Base-by-base conservation (phyloP, 1,140 invertebrate genomes). In the Goniozus legneri region DNA sequence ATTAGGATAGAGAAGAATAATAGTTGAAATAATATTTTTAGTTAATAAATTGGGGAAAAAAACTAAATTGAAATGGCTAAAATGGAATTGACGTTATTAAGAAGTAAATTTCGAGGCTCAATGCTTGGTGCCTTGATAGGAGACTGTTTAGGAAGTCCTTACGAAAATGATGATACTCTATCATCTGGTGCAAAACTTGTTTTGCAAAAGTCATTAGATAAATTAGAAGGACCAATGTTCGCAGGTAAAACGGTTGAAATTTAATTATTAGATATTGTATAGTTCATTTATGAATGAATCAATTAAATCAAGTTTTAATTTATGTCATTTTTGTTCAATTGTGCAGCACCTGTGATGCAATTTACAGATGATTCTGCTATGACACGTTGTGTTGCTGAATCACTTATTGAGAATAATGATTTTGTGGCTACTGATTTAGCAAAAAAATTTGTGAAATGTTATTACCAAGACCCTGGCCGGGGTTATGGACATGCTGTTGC, bases 331-430 rank as follows among this genome's bases (percentile, higher is more conserved):
- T 22, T 54, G 57, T 37, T 51, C 41, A 35, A 52, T 32, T 48
- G 58, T 71, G 8, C 50, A 85, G 83, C 77, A 24, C 82, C 82
- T 31, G 70, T 79, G 24, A 82, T 83, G 54, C 59, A 72, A 19
- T 89, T 79, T 62, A 88, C 88, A 21, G 88, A 91, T 80, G 88
- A 91, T 63, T 88, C 88, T 12, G 85, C 84, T 15, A 89, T 91
- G 87, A 83, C 83, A 12, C 79, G 79, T 62, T 77, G 77, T 33
- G 67, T 89, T 31, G 84, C 82, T 3, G 66, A 78, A 55, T 86
- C 83, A 32, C 65, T 91, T 18, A 74, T 87, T 16, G 76, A 84
- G 35, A 78, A 82, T 41, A 78, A 79, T 51, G 73, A 73, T 34
- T 67, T 83, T 19, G 73, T 84, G 64, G 59, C 77, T 30, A 66